phyloP scores from a whole-genome alignment of 2,888 invertebrate genomes.

The Lasius platythorax region DNA sequence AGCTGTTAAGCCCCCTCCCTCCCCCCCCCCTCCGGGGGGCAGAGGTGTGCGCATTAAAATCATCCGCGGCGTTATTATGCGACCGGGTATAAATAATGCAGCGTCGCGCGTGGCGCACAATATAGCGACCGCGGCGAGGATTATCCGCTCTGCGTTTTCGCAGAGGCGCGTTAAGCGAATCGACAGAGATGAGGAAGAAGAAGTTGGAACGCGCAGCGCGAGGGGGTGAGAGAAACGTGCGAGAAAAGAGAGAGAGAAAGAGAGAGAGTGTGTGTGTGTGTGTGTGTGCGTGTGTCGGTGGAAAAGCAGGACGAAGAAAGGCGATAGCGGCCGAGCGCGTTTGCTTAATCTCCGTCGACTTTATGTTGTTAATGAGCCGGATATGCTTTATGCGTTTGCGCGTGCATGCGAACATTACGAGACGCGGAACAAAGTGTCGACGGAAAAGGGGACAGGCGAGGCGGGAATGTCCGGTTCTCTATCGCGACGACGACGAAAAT shows the following conservation, averaged over 20 bases:
- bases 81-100: conserved; percentile 66
- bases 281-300: background rate
- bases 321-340: conserved; percentile 57
- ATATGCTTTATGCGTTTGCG: conserved; percentile 72
- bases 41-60: conserved; percentile 76
- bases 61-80: conserved; percentile 77
- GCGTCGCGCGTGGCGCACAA: conserved; percentile 74
- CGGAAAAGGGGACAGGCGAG: conserved; percentile 11
- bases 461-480: background rate
- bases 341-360: conserved; percentile 77
- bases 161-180: conserved; percentile 63
- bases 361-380: conserved; percentile 72
- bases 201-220: background rate
- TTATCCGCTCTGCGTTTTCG: conserved; percentile 76
- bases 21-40: background rate
- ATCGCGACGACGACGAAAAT: background rate
- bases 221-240: conserved; percentile 38
- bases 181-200: conserved; percentile 62
- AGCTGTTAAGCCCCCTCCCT: conserved; percentile 27
- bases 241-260: conserved; percentile 54
- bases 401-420: conserved; percentile 59
- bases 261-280: no score
- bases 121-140: conserved; percentile 77
- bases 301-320: conserved; percentile 30
- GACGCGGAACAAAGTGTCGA: conserved; percentile 19